A percentile compares a stretch with the other conserved stretches of the same genome.
Conservation (phyloP, 2,888 invertebrate species). For the Balanococcus diminutus region DNA sequence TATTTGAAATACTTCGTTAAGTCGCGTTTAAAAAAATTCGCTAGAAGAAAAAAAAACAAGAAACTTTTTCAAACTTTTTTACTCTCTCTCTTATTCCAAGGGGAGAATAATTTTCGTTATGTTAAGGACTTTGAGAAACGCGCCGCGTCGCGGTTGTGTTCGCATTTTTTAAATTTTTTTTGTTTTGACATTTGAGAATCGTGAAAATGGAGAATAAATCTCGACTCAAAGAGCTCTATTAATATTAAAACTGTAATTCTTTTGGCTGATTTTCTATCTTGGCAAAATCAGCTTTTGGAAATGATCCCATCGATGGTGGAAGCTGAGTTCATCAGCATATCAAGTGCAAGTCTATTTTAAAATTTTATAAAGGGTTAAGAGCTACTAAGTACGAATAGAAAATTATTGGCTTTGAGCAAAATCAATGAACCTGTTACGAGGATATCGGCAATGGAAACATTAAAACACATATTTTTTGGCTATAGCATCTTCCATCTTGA, state of each 20-base stretch:
- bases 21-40: constrained; percentile 24
- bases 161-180: not conserved
- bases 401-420: no score
- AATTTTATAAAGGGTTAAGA: no score
- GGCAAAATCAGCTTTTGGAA: no score
- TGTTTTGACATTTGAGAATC: constrained; percentile 2
- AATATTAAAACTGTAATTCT: not conserved
- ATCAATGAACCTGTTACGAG: no score
- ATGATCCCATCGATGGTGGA: no score
- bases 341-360: no score
- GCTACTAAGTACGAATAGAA: no score
- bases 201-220: not conserved
- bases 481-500: no score
- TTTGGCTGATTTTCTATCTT: not conserved
- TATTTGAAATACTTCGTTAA: constrained; percentile 31
- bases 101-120: constrained; percentile 27
- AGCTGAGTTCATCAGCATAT: no score
- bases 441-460: no score
- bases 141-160: not conserved
- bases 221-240: not conserved
- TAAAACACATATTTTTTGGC: no score
- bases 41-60: not conserved
- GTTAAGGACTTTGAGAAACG: constrained; percentile 14
- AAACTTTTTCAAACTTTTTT: not conserved
- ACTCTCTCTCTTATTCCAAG: not conserved